Evolutionary conservation across 1,140 invertebrate species (phyloP), one percentile per base, ranked within the genome.

Genomic region (Megalonaias nervosa): DNA sequence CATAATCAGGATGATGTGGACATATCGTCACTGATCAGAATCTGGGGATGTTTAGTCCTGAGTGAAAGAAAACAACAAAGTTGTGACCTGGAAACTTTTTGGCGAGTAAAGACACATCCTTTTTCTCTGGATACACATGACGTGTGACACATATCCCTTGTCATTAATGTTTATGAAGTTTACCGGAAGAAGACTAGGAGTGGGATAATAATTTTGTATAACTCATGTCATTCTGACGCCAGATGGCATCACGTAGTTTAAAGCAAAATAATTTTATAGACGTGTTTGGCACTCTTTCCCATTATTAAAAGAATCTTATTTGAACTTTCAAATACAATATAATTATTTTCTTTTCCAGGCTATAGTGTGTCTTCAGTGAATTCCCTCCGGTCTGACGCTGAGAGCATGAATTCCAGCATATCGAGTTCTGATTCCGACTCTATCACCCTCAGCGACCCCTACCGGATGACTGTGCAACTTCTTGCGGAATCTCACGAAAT

Each of bases 401-500:
- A 77, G 23, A 81, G 80, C 19, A 77, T 79, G 59, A 78, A 78
- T 68, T 79, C 79, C 2, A 82, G 82, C 76, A 64, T 79, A 16
- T 76, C 79, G 26, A 81, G 75, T 62, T 84, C 82, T 5, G 82
- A 84, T 31, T 82, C 75, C n/a, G 82, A 84, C 64, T 75, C 75
- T 38, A 69, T 80, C 19, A 82, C 82, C 80, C 55, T 81, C 16
- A 81, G 78, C 26, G 82, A 84, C 74, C 78, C 79, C 23, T 81
- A 82, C 61, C 68, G 76, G 48, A 59, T 84, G 57, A 81, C 81
- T 26, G 26, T 84, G 15, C 82, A 84, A 21, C 82, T 81, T 55
- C 74, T 82, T 19, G 78, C 81, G n/a, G 80, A 84, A 58, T 68
- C 74, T 26, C 82, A 80, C 61, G 82, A 84, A 74, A 77, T 84